phyloP scores from a whole-genome alignment of 2,888 invertebrate genomes.

The Oasisia sp. region DNA sequence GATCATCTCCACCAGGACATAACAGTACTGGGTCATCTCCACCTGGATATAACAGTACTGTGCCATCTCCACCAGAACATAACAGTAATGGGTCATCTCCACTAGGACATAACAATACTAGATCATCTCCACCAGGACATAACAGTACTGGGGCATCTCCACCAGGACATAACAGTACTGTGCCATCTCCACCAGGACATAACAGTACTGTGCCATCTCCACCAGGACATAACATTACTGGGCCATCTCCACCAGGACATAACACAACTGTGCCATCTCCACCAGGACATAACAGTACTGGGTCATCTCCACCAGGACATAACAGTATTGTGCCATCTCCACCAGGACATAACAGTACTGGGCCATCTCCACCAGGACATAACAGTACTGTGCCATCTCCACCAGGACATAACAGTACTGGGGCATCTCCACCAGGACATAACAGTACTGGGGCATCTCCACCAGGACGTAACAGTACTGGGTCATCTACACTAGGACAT shows the following conservation, averaged over 20 bases:
- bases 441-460: neutral
- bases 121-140: neutral
- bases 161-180: neutral
- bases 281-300: neutral
- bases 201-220: neutral
- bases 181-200: neutral
- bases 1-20: neutral
- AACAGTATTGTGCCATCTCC: neutral
- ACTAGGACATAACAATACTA: neutral
- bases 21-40: neutral
- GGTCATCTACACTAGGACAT: neutral
- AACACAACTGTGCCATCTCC: neutral
- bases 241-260: neutral
- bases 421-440: neutral
- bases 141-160: neutral
- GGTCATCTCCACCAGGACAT: neutral
- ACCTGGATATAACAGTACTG: neutral
- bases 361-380: neutral
- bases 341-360: neutral
- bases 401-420: neutral
- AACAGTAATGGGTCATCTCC: neutral
- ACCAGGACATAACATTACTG: neutral
- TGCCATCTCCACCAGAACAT: neutral
- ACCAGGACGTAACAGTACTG: neutral
- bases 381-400: neutral